Evolutionary conservation across 2,113 vertebrate species (phyloP).

Genomic region (Cygnus buccinator): DNA sequence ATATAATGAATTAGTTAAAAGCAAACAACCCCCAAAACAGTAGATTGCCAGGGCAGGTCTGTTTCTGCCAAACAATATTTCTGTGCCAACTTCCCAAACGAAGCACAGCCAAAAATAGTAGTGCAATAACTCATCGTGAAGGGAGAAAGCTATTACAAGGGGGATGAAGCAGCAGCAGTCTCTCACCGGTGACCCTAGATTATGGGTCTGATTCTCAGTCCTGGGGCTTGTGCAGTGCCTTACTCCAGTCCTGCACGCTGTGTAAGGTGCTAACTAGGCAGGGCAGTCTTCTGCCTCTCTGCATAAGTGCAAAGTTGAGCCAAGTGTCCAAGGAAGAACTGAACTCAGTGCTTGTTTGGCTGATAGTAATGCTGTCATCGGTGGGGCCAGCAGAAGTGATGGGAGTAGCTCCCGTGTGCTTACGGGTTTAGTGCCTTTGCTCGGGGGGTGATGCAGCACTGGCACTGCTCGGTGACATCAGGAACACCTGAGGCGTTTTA

Average conservation of each 20-base stretch:
- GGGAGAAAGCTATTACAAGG: constrained; percentile 2
- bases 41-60: constrained; percentile 24
- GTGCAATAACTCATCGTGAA: constrained; percentile 17
- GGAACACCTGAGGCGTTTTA: neutral
- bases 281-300: neutral
- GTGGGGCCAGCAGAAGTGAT: neutral
- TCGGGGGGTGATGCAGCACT: neutral
- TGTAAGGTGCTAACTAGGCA: neutral
- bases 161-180: neutral
- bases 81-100: constrained; percentile 26
- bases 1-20: constrained; percentile 58
- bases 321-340: neutral
- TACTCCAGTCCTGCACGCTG: neutral
- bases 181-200: neutral
- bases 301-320: neutral
- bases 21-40: constrained; percentile 30
- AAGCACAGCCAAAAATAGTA: constrained; percentile 34
- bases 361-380: neutral
- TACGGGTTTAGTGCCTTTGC: neutral
- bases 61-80: constrained; percentile 35
- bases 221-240: neutral
- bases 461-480: neutral
- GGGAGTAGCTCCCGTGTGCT: neutral
- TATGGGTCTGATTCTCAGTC: neutral
- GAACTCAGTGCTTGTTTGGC: neutral